Percentiles rank a stretch among this genome's conserved stretches.
These are phyloP conservation scores for Thamnaconus septentrionalis DNA, from an alignment of 2,113 vertebrate species.

Conservation along the genomic window DNA sequence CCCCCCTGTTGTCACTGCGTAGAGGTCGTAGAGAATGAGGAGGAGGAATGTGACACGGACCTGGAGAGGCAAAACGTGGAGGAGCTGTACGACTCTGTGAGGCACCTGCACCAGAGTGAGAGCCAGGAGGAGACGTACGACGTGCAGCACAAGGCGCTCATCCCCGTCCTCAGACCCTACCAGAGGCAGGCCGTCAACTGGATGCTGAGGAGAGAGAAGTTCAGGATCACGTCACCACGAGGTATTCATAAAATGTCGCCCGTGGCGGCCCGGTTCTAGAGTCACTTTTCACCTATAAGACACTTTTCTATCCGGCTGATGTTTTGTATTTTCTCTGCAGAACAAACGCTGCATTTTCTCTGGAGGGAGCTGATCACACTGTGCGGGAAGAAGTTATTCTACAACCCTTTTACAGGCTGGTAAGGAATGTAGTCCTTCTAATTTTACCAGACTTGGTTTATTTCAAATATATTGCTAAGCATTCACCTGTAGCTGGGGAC, in stretches of 20 bases:
- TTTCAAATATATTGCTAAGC: neutral
- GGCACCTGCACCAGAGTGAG: constrained; percentile 83
- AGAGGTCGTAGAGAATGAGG: constrained; percentile 83
- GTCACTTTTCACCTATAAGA: neutral
- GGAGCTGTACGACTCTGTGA: constrained; percentile 93
- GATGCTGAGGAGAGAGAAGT: constrained; percentile 78
- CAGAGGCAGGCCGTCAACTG: constrained; percentile 82
- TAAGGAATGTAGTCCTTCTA: constrained; percentile 62
- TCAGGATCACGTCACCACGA: constrained; percentile 50
- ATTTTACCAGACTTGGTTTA: neutral
- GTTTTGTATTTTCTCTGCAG: constrained; percentile 68
- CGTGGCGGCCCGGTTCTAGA: neutral
- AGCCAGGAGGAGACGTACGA: constrained; percentile 71
- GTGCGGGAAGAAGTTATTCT: constrained; percentile 91
- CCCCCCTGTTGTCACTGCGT: neutral
- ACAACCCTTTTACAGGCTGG: constrained; percentile 96
- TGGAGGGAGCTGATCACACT: constrained; percentile 89
- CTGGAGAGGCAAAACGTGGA: constrained; percentile 94
- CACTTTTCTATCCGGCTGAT: neutral
- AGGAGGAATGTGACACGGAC: constrained; percentile 87
- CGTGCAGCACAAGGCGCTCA: constrained; percentile 89
- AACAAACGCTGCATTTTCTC: constrained; percentile 85
- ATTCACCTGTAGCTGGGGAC: no score
- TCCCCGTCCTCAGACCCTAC: constrained; percentile 80
- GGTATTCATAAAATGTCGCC: constrained; percentile 43